These are phyloP conservation scores for Dallia pectoralis DNA, from an alignment of 2,797 vertebrate species.

Conservation along the genomic window DNA sequence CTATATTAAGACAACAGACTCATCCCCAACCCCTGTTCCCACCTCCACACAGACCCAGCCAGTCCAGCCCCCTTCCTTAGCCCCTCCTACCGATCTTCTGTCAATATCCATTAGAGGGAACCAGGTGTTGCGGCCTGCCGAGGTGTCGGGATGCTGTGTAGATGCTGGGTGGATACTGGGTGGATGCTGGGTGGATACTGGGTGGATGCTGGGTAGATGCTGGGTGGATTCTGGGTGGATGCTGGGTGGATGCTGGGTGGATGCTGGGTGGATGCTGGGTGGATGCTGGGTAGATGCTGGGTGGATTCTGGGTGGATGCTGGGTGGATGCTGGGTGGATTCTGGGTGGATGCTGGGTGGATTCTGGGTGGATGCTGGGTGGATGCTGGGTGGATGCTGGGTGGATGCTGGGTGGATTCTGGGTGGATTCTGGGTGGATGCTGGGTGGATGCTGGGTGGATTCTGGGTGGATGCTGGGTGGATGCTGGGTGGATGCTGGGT, in stretches of 20 bases:
- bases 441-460: constrained; percentile 6
- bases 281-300: constrained; percentile 3
- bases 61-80: no score
- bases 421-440: constrained; percentile 2
- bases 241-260: constrained; percentile 8
- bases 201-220: constrained; percentile 4
- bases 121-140: neutral
- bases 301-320: constrained; percentile 5
- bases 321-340: constrained; percentile 4
- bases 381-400: constrained; percentile 5
- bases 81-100: no score
- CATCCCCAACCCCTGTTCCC: no score
- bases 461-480: constrained; percentile 7
- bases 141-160: no score
- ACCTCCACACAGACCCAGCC: no score
- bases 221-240: constrained; percentile 3
- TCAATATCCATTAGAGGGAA: neutral
- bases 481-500: constrained; percentile 7
- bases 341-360: neutral
- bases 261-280: constrained; percentile 7
- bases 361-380: constrained; percentile 3
- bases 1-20: no score
- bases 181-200: constrained; percentile 4
- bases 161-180: constrained; percentile 4
- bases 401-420: constrained; percentile 4